Percentiles rank a stretch among this genome's conserved stretches.
Evolutionary conservation across 1,140 invertebrate genomes (phyloP).

Genomic region (Cydia amplana): DNA sequence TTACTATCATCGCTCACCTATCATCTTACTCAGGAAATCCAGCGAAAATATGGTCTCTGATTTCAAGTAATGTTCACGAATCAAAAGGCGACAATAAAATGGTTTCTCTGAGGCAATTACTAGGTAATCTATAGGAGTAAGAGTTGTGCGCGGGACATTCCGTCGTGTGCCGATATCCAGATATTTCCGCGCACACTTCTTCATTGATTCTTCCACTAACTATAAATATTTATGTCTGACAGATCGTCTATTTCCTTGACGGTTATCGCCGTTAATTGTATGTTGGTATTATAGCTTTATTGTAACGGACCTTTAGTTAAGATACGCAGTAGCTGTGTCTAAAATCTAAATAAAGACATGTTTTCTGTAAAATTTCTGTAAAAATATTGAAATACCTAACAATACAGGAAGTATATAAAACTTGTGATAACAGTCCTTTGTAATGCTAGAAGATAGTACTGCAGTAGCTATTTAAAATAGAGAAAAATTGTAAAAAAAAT

Average conservation of each 20-base stretch:
- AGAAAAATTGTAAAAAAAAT: too few relatives aligned
- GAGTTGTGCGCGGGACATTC: slow-evolving; percentile 41
- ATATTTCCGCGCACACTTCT: slow-evolving; percentile 53
- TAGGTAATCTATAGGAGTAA: not conserved
- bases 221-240: slow-evolving; percentile 51
- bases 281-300: slow-evolving; percentile 6
- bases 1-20: not conserved
- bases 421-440: too few relatives aligned
- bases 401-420: too few relatives aligned
- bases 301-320: not conserved
- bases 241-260: not conserved
- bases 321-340: not conserved
- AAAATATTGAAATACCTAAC: too few relatives aligned
- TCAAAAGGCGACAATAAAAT: not conserved
- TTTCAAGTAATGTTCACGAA: not conserved
- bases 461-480: too few relatives aligned
- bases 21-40: not conserved
- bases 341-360: too few relatives aligned
- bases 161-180: slow-evolving; percentile 52
- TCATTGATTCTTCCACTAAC: slow-evolving; percentile 46
- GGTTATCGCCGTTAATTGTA: not conserved
- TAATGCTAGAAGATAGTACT: too few relatives aligned
- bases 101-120: not conserved
- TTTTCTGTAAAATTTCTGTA: too few relatives aligned
- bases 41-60: not conserved